Evolutionary conservation across 2,113 vertebrate species (phyloP), one percentile per base, ranked within the genome.

Genomic region (Crotalus viridis): DNA sequence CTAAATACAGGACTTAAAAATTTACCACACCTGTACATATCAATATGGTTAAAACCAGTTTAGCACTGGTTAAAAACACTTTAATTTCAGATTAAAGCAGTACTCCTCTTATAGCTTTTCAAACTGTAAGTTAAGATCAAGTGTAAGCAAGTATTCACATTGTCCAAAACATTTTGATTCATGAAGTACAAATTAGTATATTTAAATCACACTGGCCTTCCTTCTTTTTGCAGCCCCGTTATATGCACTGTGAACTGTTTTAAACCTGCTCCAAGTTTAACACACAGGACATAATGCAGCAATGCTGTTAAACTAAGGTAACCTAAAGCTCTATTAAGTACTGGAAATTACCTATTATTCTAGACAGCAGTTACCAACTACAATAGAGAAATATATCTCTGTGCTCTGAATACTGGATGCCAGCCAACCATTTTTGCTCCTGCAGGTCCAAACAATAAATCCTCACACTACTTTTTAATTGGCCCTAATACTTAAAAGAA

Each of bases 391-490:
- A 39, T 46, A 85, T 56, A 39, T 46, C 52, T 56, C 39, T 55
- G 85, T 56, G 54, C 52, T 85, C 64, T 81, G 33, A 52, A 85
- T 33, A 57, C 22, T 24, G 3, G 46, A 26, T 56, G 8, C 43
- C 52, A 85, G 24, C 13, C 24, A 85, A 46, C 69, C 69, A 43
- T 91, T 85, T 74, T 55, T 90, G 52, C 2, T 56, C 69, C 52
- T 43, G 74, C 54, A 91, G 54, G 5, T 85, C 52, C 43, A 24
- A 85, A 39, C 26, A 46, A 5, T 91, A 85, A 91, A 85, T 85
- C 81, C 54, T 85, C 54, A 91, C 55, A 56, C 69, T 39, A 91
- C 55, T 85, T 85, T 89, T 89, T 43, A 89, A 89, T 85, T 91
- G 17, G 13, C 69, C 52, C 90, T 85, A 24, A 55, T 33, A 10